Percentiles rank a stretch among this genome's conserved stretches.
Evolutionary conservation across 2,888 invertebrate species (phyloP).

Genomic region (Drosophila formosana): DNA sequence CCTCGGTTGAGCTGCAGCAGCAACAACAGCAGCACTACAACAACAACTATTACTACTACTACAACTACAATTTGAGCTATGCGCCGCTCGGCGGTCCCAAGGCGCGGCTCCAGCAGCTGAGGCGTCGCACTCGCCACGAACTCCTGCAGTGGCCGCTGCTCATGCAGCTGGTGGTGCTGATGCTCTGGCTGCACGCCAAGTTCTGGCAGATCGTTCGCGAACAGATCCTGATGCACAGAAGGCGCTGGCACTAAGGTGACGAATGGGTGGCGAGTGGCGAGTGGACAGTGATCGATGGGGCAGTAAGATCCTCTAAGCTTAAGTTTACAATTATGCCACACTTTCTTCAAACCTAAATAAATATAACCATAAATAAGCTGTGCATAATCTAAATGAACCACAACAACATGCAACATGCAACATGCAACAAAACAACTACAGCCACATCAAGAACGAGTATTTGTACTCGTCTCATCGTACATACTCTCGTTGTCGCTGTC

Average conservation of each 20-base stretch:
- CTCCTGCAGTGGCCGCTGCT: slow-evolving; percentile 83
- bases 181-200: slow-evolving; percentile 83
- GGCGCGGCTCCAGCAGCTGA: slow-evolving; percentile 71
- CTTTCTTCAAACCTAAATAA: slow-evolving; percentile 54
- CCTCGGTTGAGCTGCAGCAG: slow-evolving; percentile 51
- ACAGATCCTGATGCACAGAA: slow-evolving; percentile 68
- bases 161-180: slow-evolving; percentile 79
- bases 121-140: slow-evolving; percentile 79
- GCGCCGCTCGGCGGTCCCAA: slow-evolving; percentile 53
- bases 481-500: slow-evolving; percentile 54
- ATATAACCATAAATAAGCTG: slow-evolving; percentile 60
- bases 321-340: slow-evolving; percentile 50
- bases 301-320: slow-evolving; percentile 28
- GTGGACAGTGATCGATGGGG: neutral
- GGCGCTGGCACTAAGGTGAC: slow-evolving; percentile 66
- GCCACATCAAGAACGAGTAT: slow-evolving; percentile 33
- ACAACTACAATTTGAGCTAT: slow-evolving; percentile 82
- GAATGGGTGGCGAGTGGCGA: neutral
- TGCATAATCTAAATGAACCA: slow-evolving; percentile 48
- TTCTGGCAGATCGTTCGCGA: slow-evolving; percentile 82
- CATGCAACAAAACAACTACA: slow-evolving; percentile 34
- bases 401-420: slow-evolving; percentile 17
- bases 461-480: slow-evolving; percentile 36
- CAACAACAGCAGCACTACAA: slow-evolving; percentile 68
- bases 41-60: slow-evolving; percentile 79